Conservation (phyloP, 1,140 invertebrate genomes). For the Pseudomyrmex cubaensis region DNA sequence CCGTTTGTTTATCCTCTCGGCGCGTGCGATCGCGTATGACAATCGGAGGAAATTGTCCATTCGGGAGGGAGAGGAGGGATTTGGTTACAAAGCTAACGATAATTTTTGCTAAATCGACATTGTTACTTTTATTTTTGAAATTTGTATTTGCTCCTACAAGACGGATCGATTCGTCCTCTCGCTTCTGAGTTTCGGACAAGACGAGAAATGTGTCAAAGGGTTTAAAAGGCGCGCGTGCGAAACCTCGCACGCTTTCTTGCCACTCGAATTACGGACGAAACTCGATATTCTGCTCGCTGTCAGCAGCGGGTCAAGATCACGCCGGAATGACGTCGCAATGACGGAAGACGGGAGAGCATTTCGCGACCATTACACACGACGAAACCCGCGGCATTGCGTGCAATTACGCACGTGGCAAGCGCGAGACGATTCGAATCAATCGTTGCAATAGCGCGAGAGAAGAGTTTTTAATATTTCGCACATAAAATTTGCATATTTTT, state of each 20-base stretch:
- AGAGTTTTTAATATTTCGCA: not conserved
- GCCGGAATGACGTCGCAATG: constrained; percentile 49
- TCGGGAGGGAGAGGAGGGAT: too few relatives aligned
- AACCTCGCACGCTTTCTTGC: not conserved
- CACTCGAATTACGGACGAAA: constrained; percentile 49
- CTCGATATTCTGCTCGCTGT: constrained; percentile 39
- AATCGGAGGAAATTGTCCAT: not conserved
- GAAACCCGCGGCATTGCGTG: constrained; percentile 38
- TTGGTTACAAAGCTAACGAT: too few relatives aligned
- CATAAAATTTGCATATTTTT: not conserved
- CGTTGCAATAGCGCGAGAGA: not conserved
- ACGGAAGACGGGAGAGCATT: constrained; percentile 9
- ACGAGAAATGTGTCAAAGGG: not conserved
- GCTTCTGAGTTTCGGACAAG: not conserved
- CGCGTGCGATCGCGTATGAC: not conserved
- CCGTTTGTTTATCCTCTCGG: not conserved
- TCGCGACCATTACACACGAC: not conserved
- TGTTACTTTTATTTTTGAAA: too few relatives aligned
- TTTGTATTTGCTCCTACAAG: too few relatives aligned
- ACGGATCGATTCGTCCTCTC: not conserved
- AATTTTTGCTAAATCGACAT: too few relatives aligned
- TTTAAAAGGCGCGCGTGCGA: not conserved
- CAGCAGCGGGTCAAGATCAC: constrained; percentile 65
- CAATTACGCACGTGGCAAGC: constrained; percentile 15
- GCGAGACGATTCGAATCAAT: not conserved